Conservation (phyloP, 2,113 vertebrate species). For the Ceyx margarethae region DNA sequence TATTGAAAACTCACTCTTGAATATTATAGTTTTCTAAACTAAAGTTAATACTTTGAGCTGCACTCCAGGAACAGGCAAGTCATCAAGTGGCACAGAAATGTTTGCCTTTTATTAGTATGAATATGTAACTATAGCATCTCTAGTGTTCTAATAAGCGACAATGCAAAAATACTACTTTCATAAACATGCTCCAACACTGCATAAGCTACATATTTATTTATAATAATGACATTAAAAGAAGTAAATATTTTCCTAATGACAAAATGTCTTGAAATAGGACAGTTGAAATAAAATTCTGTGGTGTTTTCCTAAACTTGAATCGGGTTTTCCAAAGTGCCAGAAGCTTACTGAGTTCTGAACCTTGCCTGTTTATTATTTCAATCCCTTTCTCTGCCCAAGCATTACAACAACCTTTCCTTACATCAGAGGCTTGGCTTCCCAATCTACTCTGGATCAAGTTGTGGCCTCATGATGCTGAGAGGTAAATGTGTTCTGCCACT, state of each 20-base stretch:
- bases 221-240: not conserved
- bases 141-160: not conserved
- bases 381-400: not conserved
- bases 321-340: not conserved
- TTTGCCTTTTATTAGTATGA: not conserved
- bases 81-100: not conserved
- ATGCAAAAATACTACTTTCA: not conserved
- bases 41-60: not conserved
- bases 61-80: not conserved
- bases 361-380: not conserved
- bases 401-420: not conserved
- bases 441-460: not conserved
- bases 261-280: not conserved
- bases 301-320: not conserved
- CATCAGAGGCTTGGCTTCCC: not conserved
- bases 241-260: not conserved
- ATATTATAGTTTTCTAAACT: not conserved
- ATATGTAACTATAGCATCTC: not conserved
- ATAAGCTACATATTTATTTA: not conserved
- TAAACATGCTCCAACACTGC: not conserved
- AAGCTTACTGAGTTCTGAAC: not conserved
- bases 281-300: not conserved
- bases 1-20: not conserved
- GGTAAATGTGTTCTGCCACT: rapidly evolving
- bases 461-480: not conserved